Evolutionary conservation across 2,113 vertebrate species (phyloP).

Genomic region (Nycticryphes semicollaris): DNA sequence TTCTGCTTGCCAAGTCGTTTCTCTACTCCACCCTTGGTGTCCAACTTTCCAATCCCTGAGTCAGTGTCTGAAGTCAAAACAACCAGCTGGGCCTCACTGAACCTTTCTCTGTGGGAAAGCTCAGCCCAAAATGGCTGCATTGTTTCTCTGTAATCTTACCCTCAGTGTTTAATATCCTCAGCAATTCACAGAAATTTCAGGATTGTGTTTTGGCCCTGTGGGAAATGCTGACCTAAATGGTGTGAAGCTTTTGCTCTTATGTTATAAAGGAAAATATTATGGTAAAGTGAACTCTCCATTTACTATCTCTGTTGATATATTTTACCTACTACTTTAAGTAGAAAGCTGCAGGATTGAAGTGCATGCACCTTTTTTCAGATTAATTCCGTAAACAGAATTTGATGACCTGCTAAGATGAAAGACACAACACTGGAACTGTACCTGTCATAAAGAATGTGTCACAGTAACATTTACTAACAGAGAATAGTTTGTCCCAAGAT

Average conservation of each 20-base stretch:
- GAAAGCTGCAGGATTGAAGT: background rate
- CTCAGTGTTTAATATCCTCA: slow-evolving; percentile 67
- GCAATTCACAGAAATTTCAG: slow-evolving; percentile 67
- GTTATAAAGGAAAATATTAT: slow-evolving; percentile 23
- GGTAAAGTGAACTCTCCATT: slow-evolving; percentile 9
- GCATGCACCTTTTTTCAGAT: background rate
- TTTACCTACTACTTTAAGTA: background rate
- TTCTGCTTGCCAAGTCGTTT: slow-evolving; percentile 67
- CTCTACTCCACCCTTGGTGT: slow-evolving; percentile 67
- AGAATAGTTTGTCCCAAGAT: background rate
- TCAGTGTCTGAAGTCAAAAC: slow-evolving; percentile 78
- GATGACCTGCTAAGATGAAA: background rate
- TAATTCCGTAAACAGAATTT: background rate
- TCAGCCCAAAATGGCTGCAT: slow-evolving; percentile 71
- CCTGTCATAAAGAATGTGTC: background rate
- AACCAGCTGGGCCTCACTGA: slow-evolving; percentile 71
- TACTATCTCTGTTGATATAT: background rate
- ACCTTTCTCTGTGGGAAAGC: slow-evolving; percentile 75
- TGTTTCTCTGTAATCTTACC: slow-evolving; percentile 75
- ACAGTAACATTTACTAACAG: background rate
- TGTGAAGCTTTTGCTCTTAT: slow-evolving; percentile 42
- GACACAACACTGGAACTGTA: background rate
- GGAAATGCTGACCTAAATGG: slow-evolving; percentile 52
- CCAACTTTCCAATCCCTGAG: slow-evolving; percentile 73
- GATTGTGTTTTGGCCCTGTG: slow-evolving; percentile 49